phyloP scores from a whole-genome alignment of 2,888 invertebrate genomes.

The Cephus rjabovi region DNA sequence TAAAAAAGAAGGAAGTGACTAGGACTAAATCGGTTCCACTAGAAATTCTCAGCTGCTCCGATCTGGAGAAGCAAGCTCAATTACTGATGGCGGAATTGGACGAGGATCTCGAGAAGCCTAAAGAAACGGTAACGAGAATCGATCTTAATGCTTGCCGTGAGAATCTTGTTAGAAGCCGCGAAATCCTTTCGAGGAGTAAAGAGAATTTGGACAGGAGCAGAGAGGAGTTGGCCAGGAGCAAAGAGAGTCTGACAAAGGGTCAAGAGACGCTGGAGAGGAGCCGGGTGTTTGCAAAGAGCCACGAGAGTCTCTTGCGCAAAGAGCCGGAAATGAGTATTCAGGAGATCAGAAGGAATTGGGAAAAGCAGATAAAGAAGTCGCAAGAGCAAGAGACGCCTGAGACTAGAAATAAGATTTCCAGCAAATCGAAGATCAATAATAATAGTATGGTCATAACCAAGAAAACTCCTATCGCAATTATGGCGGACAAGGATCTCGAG shows the following conservation, averaged over 20 bases:
- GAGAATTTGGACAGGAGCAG: constrained; percentile 27
- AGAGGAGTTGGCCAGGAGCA: constrained; percentile 30
- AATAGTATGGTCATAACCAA: constrained; percentile 26
- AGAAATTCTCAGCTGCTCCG: constrained; percentile 54
- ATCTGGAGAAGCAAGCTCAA: constrained; percentile 56
- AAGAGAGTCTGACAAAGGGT: constrained; percentile 24
- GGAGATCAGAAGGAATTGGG: constrained; percentile 59
- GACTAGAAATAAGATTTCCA: constrained; percentile 15
- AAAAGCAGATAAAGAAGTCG: constrained; percentile 45
- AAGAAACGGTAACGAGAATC: constrained; percentile 19
- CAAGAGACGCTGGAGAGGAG: constrained; percentile 32
- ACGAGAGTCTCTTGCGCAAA: constrained; percentile 39
- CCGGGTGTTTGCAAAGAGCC: constrained; percentile 44
- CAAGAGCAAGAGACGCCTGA: constrained; percentile 25
- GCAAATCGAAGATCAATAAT: constrained; percentile 30
- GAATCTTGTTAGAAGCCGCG: constrained; percentile 24
- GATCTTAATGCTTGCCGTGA: constrained; percentile 26
- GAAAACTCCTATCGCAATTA: constrained; percentile 17
- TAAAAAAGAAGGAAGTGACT: constrained; percentile 45
- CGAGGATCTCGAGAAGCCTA: constrained; percentile 54
- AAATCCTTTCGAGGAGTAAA: constrained; percentile 17
- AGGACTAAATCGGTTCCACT: constrained; percentile 54
- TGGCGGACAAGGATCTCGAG: constrained; percentile 11
- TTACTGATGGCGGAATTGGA: constrained; percentile 56
- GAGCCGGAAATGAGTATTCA: constrained; percentile 50